Conservation (phyloP, 2,797 vertebrate genomes). For the Amniataba percoides region DNA sequence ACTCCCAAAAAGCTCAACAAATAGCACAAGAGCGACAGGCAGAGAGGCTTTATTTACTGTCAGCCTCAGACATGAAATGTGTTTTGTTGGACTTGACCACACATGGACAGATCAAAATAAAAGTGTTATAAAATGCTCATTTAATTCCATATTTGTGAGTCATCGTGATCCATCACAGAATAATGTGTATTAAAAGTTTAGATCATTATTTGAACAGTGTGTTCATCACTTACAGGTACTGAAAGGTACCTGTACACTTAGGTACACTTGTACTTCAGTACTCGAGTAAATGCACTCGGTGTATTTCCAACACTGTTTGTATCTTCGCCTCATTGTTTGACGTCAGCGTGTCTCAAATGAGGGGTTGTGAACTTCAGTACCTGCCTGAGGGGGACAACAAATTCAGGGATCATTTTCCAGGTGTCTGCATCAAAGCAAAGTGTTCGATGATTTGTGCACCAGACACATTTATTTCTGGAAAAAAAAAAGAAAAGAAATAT, state of each 20-base stretch:
- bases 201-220: no score
- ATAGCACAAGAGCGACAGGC: not conserved
- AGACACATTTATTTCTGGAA: constrained; percentile 36
- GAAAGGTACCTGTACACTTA: no score
- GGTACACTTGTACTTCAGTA: not conserved
- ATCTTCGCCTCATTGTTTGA: constrained; percentile 12
- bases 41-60: not conserved
- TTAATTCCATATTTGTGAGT: not conserved
- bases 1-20: not conserved
- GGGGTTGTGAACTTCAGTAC: constrained; percentile 17
- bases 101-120: not conserved
- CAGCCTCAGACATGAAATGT: not conserved
- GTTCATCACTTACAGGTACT: no score
- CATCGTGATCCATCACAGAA: not conserved
- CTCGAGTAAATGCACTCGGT: not conserved
- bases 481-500: constrained; percentile 32
- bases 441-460: constrained; percentile 46
- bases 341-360: constrained; percentile 22
- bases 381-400: constrained; percentile 37
- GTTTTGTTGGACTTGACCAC: no score
- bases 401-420: constrained; percentile 52
- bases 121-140: not conserved
- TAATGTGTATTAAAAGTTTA: not conserved
- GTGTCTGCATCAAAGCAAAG: constrained; percentile 61
- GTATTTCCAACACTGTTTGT: not conserved